Evolutionary conservation across 2,888 invertebrate species (phyloP), one percentile per base, ranked within the genome.

Genomic region (Alloplasta piceator): DNA sequence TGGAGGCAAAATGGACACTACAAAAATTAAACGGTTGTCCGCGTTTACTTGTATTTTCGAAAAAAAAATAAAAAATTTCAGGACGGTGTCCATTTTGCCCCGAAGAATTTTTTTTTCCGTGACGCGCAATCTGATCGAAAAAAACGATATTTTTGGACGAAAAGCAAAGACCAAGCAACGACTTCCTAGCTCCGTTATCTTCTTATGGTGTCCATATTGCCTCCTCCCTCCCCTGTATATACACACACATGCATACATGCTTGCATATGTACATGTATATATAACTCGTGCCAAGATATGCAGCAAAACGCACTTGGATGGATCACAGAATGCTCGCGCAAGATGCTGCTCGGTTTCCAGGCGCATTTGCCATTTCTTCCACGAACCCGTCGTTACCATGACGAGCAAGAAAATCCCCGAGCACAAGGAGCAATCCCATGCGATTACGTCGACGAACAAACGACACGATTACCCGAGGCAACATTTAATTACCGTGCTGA

Each of bases 341-440:
- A 83, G 85, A 78, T 76, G 82, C 82, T 84, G 16, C 78, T 48
- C 66, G 36, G 26, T 26, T 26, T 26, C 50, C 41, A 61, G 55
- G 66, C 87, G 26, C 3, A 87, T 87, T 88, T 88, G 87, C 86
- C 85, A 88, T 89, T 89, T 90, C 87, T 91, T 91, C 90, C 89
- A 88, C 87, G 90, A 91, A 90, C 82, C 72, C 76, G 88, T 88
- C 86, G 89, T 90, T 89, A 87, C 88, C 88, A 87, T 87, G 87
- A 87, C 82, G 81, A 86, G 87, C 86, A 87, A 89, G 85, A 89
- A 87, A 70, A 26, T 26, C 26, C 77, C 61, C 74, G 64, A 63
- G 71, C 50, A 60, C 67, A 61, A 77, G 80, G 67, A 77, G 76
- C 71, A 75, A 71, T 71, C 75, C 80, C 61, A 76, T 70, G 83